These are phyloP conservation scores for Atractosteus spatula DNA, from an alignment of 2,113 vertebrate genomes.

Conservation along the genomic window DNA sequence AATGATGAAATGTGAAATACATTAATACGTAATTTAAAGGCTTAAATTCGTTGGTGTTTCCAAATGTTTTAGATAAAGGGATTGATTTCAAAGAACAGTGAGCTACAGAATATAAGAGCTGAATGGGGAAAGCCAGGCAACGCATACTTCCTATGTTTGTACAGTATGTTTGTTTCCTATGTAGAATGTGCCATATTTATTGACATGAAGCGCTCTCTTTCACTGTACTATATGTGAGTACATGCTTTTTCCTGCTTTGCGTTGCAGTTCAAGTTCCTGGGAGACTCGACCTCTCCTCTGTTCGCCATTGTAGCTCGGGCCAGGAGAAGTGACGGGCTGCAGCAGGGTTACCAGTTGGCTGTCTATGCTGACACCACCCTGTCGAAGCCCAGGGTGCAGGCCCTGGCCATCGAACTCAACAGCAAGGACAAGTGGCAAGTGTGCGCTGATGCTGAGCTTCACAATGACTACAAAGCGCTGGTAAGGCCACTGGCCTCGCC, in stretches of 20 bases:
- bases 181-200: too few species aligned
- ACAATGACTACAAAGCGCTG: conserved; percentile 45
- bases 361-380: conserved; percentile 41
- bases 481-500: conserved; percentile 36
- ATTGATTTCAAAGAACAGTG: too few species aligned
- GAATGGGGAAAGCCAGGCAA: too few species aligned
- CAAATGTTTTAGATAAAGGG: too few species aligned
- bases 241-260: background rate
- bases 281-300: conserved; percentile 36
- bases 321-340: conserved; percentile 48
- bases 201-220: too few species aligned
- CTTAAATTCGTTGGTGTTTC: too few species aligned
- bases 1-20: too few species aligned
- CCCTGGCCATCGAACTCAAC: conserved; percentile 50
- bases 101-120: too few species aligned
- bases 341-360: conserved; percentile 56
- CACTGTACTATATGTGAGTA: too few species aligned
- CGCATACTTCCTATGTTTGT: too few species aligned
- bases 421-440: conserved; percentile 49
- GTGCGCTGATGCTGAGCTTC: conserved; percentile 43
- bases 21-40: too few species aligned
- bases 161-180: too few species aligned
- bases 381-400: conserved; percentile 44
- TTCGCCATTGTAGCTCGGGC: conserved; percentile 49
- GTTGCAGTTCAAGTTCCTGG: conserved; percentile 47